Base-by-base conservation (phyloP, 2,888 invertebrate species). In the Mythimna pallens region DNA sequence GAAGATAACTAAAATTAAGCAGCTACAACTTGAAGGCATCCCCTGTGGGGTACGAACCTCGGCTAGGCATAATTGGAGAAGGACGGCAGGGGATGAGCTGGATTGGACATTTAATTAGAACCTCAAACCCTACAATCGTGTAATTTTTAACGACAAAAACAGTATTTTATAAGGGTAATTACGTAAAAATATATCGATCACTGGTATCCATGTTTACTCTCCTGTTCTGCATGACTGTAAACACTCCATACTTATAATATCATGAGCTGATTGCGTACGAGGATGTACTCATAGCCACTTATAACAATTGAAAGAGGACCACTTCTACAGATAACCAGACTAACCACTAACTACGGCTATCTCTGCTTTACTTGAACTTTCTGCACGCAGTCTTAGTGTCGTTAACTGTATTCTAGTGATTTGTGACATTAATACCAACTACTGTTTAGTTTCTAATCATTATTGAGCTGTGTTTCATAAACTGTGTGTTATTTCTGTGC, bases 311-410 rank as follows among this genome's bases (percentile, higher is more conserved):
- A 91, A 91, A 90, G 93, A 88, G 90, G 92, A 84, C 88, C 75
- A 63, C 58, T 75, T 75, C 69, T 81, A 90, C 86, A 87, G 86
- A 88, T 88, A 85, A 80, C 54, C 75, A 75, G 72, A 92, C 90
- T 94, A 93, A 94, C 89, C 86, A 83, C 90, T 93, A 93, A 92
- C 88, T 76, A n/a, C 40, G 72, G 76, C 84, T 86, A 73, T 83
- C 77, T 73, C 77, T 73, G 86, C 86, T 86, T 86, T 55, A 58
- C 77, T 81, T 76, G 43, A 58, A 65, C 86, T 87, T 83, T 84
- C 77, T 85, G 86, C 83, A 87, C 82, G 87, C 78, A 64, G 57
- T 71, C 74, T 81, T 71, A 76, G 65, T 80, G 82, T 84, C 73
- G 59, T 68, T 85, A 85, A 84, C 85, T 82, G 70, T 88, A 87